phyloP scores from a whole-genome alignment of 2,888 invertebrate genomes.

The Fissipunctia ypsillon region DNA sequence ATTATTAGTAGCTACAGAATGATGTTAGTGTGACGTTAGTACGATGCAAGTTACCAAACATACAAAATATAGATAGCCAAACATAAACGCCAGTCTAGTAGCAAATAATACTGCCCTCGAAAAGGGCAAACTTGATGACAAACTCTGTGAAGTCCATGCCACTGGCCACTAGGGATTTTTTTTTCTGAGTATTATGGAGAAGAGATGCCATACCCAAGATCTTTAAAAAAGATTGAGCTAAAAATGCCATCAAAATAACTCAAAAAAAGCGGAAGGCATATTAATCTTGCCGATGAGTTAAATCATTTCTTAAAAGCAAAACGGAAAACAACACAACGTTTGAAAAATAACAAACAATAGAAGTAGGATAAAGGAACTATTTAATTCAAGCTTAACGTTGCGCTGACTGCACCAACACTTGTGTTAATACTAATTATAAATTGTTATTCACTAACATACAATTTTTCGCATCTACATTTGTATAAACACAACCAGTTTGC shows the following conservation, averaged over 20 bases:
- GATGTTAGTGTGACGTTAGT: too few relatives aligned
- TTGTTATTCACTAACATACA: conserved; percentile 47
- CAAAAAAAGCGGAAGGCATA: too few relatives aligned
- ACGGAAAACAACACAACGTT: background rate
- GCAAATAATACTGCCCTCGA: background rate
- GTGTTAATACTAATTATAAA: conserved; percentile 41
- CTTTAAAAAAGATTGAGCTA: background rate
- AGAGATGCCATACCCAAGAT: background rate
- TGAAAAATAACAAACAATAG: conserved; percentile 43
- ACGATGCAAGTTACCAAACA: background rate
- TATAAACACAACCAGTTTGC: conserved; percentile 36
- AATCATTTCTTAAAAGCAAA: background rate
- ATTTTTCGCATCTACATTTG: conserved; percentile 50
- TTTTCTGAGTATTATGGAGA: background rate
- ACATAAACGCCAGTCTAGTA: background rate
- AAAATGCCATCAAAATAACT: too few relatives aligned
- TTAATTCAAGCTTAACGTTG: conserved; percentile 31
- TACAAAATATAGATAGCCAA: background rate
- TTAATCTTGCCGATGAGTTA: background rate
- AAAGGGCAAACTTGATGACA: background rate
- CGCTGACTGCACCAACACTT: conserved; percentile 44
- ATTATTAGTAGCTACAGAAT: too few relatives aligned
- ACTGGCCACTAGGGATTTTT: too few relatives aligned
- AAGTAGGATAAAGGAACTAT: conserved; percentile 38
- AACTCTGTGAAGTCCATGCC: background rate